Evolutionary conservation across 2,888 invertebrate genomes (phyloP).

Genomic region (Temnothorax unifasciatus): DNA sequence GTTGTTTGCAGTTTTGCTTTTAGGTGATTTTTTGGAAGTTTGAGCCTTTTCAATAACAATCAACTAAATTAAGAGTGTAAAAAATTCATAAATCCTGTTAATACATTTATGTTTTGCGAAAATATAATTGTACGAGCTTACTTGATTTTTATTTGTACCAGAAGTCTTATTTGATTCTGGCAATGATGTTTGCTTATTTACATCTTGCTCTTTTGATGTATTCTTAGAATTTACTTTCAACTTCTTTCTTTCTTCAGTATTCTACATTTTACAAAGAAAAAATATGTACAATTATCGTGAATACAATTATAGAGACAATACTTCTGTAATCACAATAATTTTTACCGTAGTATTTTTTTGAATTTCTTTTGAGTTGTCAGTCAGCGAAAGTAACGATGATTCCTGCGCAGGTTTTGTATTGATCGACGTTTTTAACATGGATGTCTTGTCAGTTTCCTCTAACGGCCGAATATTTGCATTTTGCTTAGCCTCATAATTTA

Average conservation of each 20-base stretch:
- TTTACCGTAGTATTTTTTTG: background rate
- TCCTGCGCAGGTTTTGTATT: constrained; percentile 37
- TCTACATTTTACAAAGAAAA: constrained; percentile 19
- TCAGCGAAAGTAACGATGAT: background rate
- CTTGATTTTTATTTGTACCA: constrained; percentile 23
- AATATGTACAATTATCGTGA: background rate
- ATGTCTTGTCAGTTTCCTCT: background rate
- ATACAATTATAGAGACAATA: background rate
- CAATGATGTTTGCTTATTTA: background rate
- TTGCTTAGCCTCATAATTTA: background rate
- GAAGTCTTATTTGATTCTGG: background rate
- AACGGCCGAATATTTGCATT: background rate
- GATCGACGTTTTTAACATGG: background rate
- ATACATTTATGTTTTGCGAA: background rate
- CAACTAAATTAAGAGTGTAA: background rate
- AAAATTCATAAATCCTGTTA: background rate
- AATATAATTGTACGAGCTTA: constrained; percentile 11
- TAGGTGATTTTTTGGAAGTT: background rate
- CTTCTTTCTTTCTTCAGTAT: constrained; percentile 7
- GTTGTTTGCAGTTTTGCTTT: background rate
- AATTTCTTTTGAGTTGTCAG: background rate
- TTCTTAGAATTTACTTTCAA: background rate
- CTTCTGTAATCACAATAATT: constrained; percentile 7
- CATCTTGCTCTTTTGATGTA: background rate
- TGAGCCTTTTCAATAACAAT: background rate